These are phyloP conservation scores for Phalacrocorax aristotelis DNA, from an alignment of 2,113 vertebrate species.

Conservation along the genomic window DNA sequence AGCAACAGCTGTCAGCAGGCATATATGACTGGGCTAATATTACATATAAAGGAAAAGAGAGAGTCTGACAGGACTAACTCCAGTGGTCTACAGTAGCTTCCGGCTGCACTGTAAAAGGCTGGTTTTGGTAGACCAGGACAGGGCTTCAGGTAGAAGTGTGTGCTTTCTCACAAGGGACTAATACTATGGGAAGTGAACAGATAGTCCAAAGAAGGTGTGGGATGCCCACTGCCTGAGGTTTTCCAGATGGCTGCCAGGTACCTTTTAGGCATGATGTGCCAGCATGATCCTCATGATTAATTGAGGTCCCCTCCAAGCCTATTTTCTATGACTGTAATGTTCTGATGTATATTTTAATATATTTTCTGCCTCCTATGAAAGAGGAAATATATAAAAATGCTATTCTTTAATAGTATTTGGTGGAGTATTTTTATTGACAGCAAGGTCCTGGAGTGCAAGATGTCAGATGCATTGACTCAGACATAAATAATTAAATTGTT, in stretches of 20 bases:
- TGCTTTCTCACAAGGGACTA: background rate
- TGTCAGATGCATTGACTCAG: background rate
- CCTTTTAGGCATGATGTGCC: background rate
- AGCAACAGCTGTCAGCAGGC: background rate
- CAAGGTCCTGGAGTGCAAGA: background rate
- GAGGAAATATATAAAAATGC: background rate
- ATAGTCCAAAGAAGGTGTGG: background rate
- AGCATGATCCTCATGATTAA: background rate
- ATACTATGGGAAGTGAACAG: background rate
- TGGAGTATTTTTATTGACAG: background rate
- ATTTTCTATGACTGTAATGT: background rate
- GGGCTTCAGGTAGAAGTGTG: background rate
- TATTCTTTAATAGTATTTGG: background rate
- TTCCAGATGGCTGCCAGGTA: background rate
- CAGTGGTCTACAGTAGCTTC: background rate
- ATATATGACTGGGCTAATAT: background rate
- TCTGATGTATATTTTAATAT: background rate
- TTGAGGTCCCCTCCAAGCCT: background rate
- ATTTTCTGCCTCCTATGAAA: background rate
- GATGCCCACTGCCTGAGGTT: background rate
- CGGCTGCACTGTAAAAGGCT: background rate
- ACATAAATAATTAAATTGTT: background rate
- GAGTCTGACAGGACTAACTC: background rate
- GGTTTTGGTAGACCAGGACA: background rate
- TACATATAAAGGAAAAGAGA: background rate